Conservation (phyloP, 2,888 invertebrate genomes). For the Phyto melanocephala region DNA sequence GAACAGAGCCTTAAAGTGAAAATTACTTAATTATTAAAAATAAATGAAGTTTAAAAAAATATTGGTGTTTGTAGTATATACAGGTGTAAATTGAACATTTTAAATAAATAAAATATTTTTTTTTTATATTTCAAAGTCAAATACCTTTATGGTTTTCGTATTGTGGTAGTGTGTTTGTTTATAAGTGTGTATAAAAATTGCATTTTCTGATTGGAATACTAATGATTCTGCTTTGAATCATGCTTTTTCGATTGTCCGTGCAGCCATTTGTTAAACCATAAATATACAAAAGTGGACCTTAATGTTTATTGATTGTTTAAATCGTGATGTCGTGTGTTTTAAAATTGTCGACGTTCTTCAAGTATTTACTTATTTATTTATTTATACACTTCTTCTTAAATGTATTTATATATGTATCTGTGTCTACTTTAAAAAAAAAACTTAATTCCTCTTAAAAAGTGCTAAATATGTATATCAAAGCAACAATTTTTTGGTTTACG, state of each 20-base stretch:
- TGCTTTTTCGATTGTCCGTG: not conserved
- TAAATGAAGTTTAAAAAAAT: not conserved
- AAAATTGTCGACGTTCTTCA: not conserved
- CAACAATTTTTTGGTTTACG: slow-evolving; percentile 11
- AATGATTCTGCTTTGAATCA: slow-evolving; percentile 41
- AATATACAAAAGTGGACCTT: slow-evolving; percentile 25
- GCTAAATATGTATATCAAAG: not conserved
- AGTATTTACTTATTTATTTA: not conserved
- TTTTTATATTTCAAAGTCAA: slow-evolving; percentile 31
- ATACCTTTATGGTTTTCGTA: slow-evolving; percentile 14
- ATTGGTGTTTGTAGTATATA: no score
- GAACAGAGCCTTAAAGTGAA: no score
- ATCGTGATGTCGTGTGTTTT: slow-evolving; percentile 5
- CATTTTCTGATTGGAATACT: slow-evolving; percentile 55
- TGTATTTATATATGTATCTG: no score
- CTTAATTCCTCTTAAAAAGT: slow-evolving; percentile 5
- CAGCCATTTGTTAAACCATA: slow-evolving; percentile 1
- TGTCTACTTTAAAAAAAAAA: no score
- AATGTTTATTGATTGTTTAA: not conserved
- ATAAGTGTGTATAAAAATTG: slow-evolving; percentile 27
- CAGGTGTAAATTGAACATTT: no score
- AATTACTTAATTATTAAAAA: no score
- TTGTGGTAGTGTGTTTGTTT: not conserved
- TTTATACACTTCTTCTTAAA: no score
- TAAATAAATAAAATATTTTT: not conserved